Evolutionary conservation across 2,113 vertebrate genomes (phyloP), one percentile per base, ranked within the genome.

Genomic region (Onychorhynchus coronatus): DNA sequence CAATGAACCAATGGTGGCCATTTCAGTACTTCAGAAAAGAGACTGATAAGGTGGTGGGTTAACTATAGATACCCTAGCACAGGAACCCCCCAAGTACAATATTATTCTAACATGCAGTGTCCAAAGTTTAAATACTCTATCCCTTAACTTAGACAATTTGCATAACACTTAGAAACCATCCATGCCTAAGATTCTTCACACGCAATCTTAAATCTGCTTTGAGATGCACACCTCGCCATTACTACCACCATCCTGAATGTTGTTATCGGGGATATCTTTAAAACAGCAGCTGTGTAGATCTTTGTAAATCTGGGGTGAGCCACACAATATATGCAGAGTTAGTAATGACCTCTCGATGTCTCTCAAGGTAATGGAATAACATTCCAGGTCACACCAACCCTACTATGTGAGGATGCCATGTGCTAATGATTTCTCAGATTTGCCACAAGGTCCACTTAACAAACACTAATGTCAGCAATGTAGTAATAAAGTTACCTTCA

Each of bases 401-500:
- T 56, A 4, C 1, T 22, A 15, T 8, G 22, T 46, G 52, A 80
- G 14, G 55, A 55, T 27, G 30, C 10, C 76, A 39, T 4, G 5
- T 25, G 79, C 15, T 62, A 89, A 46, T 1, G 9, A 44, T 39
- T 65, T 23, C 39, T 41, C 41, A 53, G 9, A 49, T 46, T 46
- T 62, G 14, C 63, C 66, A 70, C 33, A 75, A 67, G 8, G 7
- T 59, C 12, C 13, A 20, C 24, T 47, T 33, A 90, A 52, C 22
- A 52, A 85, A 70, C 3, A 62, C 23, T 46, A 27, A 42, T 37
- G 49, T 30, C 16, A 93, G 75, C 68, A 77, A 11, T 47, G 52
- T 11, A 85, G 52, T 13, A 75, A 65, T 35, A 62, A 84, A 96
- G 84, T 98, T 99, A 99, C 99, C 99, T 98, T 99, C 99, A 78